phyloP scores from a whole-genome alignment of 1,140 invertebrate genomes.

The Micrasema longulum region DNA sequence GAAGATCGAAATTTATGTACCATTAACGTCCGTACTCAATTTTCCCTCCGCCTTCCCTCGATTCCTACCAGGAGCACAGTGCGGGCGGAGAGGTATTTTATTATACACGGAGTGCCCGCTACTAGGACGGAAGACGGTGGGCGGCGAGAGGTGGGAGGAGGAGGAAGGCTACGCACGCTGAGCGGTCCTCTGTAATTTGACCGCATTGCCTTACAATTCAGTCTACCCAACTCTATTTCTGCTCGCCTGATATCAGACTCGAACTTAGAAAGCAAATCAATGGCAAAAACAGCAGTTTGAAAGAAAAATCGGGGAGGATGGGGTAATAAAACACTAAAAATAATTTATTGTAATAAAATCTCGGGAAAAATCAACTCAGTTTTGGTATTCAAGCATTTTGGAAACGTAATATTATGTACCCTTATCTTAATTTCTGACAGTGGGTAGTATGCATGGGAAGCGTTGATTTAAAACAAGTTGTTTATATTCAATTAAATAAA shows the following conservation, averaged over 20 bases:
- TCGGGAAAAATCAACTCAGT: too few relatives aligned
- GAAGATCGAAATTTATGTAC: constrained; percentile 31
- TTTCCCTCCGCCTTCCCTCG: constrained; percentile 27
- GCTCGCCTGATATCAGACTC: constrained; percentile 9
- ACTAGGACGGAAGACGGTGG: background rate
- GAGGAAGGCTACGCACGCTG: constrained; percentile 3
- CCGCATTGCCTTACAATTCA: constrained; percentile 5
- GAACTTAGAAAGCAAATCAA: background rate
- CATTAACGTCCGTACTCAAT: constrained; percentile 31
- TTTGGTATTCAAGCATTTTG: too few relatives aligned
- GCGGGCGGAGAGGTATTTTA: constrained; percentile 8
- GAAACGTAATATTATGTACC: too few relatives aligned
- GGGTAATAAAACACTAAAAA: too few relatives aligned
- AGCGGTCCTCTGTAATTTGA: constrained; percentile 12
- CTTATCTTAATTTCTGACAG: too few relatives aligned
- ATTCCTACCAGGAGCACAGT: constrained; percentile 14
- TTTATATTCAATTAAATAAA: too few relatives aligned
- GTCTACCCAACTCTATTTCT: constrained; percentile 8
- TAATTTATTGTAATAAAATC: too few relatives aligned
- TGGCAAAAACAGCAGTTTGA: too few relatives aligned
- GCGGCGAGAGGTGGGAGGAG: background rate
- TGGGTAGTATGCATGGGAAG: too few relatives aligned
- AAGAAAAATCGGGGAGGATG: too few relatives aligned
- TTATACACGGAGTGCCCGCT: background rate
- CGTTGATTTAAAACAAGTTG: too few relatives aligned